phyloP scores from a whole-genome alignment of 2,797 vertebrate genomes.

The Adelosebastes latens region DNA sequence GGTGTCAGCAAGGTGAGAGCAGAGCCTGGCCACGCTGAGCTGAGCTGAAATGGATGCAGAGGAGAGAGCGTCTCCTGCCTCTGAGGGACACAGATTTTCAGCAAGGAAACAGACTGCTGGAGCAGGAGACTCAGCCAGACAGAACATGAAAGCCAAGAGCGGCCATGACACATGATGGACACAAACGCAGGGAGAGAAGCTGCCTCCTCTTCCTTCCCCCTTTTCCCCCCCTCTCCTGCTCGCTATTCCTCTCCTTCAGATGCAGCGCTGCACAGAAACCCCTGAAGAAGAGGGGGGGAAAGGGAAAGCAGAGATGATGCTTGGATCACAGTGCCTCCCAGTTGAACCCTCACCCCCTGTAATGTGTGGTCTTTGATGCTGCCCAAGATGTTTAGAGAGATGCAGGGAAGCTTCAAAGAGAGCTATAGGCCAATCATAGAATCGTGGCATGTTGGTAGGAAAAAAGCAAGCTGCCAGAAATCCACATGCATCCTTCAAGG shows the following conservation, averaged over 20 bases:
- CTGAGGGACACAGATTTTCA: slow-evolving; percentile 77
- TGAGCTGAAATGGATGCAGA: slow-evolving; percentile 70
- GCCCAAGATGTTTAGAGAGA: slow-evolving; percentile 46
- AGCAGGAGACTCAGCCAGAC: slow-evolving; percentile 84
- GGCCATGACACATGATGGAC: slow-evolving; percentile 85
- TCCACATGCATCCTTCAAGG: slow-evolving; percentile 76
- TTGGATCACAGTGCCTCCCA: slow-evolving; percentile 33
- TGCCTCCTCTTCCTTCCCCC: slow-evolving; percentile 2
- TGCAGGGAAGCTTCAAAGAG: slow-evolving; percentile 56
- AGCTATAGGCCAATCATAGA: slow-evolving; percentile 37
- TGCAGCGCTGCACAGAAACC: slow-evolving; percentile 2
- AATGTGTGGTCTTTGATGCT: slow-evolving; percentile 63
- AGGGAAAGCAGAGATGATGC: slow-evolving; percentile 12
- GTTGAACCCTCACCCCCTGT: slow-evolving; percentile 55
- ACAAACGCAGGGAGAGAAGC: slow-evolving; percentile 64
- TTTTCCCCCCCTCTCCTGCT: not conserved
- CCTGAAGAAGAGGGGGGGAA: not conserved
- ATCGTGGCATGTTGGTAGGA: slow-evolving; percentile 37
- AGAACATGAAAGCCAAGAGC: slow-evolving; percentile 81
- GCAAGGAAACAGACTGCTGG: slow-evolving; percentile 76
- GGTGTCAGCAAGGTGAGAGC: slow-evolving; percentile 75
- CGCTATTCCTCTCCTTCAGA: slow-evolving; percentile 26
- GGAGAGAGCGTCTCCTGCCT: slow-evolving; percentile 70
- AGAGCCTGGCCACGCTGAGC: slow-evolving; percentile 55
- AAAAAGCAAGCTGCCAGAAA: slow-evolving; percentile 62